A percentile compares a stretch with the other conserved stretches of the same genome.
These are phyloP conservation scores for Ectemnius lituratus DNA, from an alignment of 2,888 invertebrate genomes.

Conservation along the genomic window DNA sequence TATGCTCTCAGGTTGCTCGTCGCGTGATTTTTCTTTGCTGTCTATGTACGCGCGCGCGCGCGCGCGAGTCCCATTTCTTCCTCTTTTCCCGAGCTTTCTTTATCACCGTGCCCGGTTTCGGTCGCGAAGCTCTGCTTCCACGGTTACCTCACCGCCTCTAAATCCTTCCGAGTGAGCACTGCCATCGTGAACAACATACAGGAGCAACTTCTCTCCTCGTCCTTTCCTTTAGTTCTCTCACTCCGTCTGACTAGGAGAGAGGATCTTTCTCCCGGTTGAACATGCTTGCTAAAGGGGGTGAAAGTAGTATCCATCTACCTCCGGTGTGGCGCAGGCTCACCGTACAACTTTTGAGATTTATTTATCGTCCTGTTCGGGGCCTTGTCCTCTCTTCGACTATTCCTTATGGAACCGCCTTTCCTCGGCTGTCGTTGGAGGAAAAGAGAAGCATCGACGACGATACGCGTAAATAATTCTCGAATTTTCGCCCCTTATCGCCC, in stretches of 20 bases:
- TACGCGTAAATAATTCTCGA: conserved; percentile 34
- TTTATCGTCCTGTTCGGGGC: conserved; percentile 55
- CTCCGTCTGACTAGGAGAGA: not conserved
- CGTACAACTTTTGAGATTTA: conserved; percentile 58
- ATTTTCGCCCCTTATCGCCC: not conserved
- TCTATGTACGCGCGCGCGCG: not conserved
- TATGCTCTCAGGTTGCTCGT: conserved; percentile 54
- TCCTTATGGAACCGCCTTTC: conserved; percentile 50
- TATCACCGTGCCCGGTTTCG: conserved; percentile 13
- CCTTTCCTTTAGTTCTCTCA: not conserved
- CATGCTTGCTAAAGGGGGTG: conserved; percentile 56
- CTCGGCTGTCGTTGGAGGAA: not conserved
- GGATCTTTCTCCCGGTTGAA: conserved; percentile 27
- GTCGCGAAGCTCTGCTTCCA: conserved; percentile 45
- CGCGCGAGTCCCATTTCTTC: not conserved
- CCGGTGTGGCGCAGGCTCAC: conserved; percentile 31
- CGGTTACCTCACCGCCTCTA: conserved; percentile 55
- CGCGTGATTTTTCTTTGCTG: conserved; percentile 39
- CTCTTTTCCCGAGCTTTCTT: conserved; percentile 15
- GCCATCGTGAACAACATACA: conserved; percentile 57
- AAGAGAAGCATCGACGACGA: no score
- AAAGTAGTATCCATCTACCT: conserved; percentile 56
- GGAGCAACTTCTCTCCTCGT: conserved; percentile 45
- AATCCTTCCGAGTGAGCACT: conserved; percentile 61
- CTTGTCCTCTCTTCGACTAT: conserved; percentile 50